Percentiles rank a stretch among this genome's conserved stretches.
Conservation (phyloP, 2,113 vertebrate species). For the Terrapene triunguis region DNA sequence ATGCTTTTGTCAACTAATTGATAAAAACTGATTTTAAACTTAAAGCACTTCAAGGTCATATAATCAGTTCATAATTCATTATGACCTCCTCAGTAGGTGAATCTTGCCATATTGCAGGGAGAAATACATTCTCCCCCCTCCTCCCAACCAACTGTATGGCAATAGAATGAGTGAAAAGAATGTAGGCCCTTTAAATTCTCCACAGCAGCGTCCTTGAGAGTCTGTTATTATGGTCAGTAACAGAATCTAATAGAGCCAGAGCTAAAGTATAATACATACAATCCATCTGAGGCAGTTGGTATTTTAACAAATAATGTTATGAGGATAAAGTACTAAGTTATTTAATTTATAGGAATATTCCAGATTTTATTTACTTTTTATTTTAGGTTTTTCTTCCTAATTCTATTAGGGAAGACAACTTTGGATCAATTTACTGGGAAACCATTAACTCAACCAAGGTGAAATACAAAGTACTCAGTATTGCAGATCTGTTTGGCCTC, state of each 20-base stretch:
- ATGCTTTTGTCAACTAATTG: background rate
- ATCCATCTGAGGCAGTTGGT: background rate
- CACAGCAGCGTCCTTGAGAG: conserved; percentile 4
- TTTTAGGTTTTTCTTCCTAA: conserved; percentile 40
- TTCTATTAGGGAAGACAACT: conserved; percentile 42
- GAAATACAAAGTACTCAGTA: conserved; percentile 46
- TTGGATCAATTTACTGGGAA: conserved; percentile 60
- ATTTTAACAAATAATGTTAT: conserved; percentile 7
- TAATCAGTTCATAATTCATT: conserved; percentile 10
- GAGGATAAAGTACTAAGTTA: background rate
- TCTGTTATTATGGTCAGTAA: background rate
- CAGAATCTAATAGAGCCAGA: background rate
- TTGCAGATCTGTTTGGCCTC: conserved; percentile 37
- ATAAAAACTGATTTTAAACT: conserved; percentile 37
- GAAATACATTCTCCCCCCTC: conserved; percentile 12
- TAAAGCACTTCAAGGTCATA: conserved; percentile 24
- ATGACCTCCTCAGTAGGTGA: conserved; percentile 11
- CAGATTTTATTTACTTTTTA: conserved; percentile 2
- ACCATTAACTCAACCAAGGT: conserved; percentile 48
- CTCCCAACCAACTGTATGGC: background rate
- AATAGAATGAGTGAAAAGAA: conserved; percentile 14
- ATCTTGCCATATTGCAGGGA: conserved; percentile 33
- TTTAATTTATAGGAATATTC: background rate
- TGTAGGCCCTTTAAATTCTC: conserved; percentile 19
- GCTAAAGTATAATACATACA: background rate